A percentile compares a stretch with the other conserved stretches of the same genome.
These are phyloP conservation scores for Dolomedes plantarius DNA, from an alignment of 2,888 invertebrate species.

Conservation along the genomic window DNA sequence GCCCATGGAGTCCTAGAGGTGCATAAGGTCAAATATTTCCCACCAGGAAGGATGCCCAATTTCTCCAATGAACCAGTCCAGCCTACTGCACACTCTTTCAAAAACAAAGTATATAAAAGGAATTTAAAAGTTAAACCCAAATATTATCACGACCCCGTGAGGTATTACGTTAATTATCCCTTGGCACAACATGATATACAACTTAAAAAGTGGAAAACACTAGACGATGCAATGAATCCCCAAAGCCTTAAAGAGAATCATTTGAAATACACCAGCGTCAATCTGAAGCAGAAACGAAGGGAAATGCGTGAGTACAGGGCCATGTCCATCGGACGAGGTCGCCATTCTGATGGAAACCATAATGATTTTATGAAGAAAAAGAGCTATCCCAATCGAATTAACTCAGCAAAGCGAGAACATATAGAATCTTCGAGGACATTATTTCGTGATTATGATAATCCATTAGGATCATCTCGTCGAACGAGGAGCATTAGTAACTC, in stretches of 20 bases:
- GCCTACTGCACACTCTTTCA: background rate
- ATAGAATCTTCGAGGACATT: background rate
- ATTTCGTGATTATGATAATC: background rate
- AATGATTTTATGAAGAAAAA: background rate
- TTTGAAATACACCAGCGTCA: slow-evolving; percentile 41
- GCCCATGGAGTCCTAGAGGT: slow-evolving; percentile 45
- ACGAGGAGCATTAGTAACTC: background rate
- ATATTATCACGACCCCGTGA: background rate
- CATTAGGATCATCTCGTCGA: background rate
- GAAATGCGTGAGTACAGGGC: slow-evolving; percentile 12
- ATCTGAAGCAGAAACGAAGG: slow-evolving; percentile 35
- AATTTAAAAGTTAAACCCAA: slow-evolving; percentile 24
- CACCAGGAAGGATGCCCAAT: slow-evolving; percentile 16
- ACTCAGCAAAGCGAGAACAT: background rate
- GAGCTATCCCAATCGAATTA: background rate
- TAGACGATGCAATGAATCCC: background rate
- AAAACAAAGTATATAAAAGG: background rate
- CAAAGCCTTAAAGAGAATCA: background rate
- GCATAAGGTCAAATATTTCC: background rate
- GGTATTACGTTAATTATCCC: background rate
- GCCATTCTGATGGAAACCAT: background rate
- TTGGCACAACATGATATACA: background rate
- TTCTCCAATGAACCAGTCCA: slow-evolving; percentile 5
- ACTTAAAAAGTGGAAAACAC: background rate
- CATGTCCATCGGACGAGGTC: slow-evolving; percentile 3